Conservation (phyloP, 2,888 invertebrate genomes). For the Limenitis camilla region DNA sequence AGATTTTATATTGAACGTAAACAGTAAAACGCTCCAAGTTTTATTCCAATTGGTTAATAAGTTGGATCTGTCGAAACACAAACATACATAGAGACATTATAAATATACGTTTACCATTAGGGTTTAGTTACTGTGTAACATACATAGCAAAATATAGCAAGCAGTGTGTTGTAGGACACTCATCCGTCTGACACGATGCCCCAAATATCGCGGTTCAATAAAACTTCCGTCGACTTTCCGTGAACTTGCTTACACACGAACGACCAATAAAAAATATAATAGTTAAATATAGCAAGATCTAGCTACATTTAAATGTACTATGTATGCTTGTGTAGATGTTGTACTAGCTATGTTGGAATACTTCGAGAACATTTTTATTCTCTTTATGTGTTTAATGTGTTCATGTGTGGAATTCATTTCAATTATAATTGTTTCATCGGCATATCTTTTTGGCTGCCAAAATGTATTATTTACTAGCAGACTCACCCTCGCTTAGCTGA, state of each 20-base stretch:
- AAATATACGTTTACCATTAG: too few species aligned
- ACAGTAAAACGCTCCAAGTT: too few species aligned
- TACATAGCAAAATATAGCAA: not conserved
- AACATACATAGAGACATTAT: too few species aligned
- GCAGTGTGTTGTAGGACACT: not conserved
- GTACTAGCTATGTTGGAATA: not conserved
- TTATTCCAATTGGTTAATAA: too few species aligned
- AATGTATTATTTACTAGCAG: too few species aligned
- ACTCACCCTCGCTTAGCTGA: too few species aligned
- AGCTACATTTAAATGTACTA: slow-evolving; percentile 14
- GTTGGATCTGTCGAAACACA: too few species aligned
- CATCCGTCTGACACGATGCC: slow-evolving; percentile 21
- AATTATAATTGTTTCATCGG: too few species aligned
- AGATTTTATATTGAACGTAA: too few species aligned
- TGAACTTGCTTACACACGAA: slow-evolving; percentile 57
- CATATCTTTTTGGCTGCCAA: too few species aligned
- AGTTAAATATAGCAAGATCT: slow-evolving; percentile 21
- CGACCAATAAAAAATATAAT: slow-evolving; percentile 25
- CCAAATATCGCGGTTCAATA: slow-evolving; percentile 47
- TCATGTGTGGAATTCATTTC: too few species aligned
- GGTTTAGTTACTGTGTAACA: not conserved
- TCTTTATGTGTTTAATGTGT: not conserved
- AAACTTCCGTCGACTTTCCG: slow-evolving; percentile 59
- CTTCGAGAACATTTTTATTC: not conserved
- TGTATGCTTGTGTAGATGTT: not conserved